A percentile compares a stretch with the other conserved stretches of the same genome.
Evolutionary conservation across 2,113 vertebrate genomes (phyloP).

Genomic region (Spea multiplicata): DNA sequence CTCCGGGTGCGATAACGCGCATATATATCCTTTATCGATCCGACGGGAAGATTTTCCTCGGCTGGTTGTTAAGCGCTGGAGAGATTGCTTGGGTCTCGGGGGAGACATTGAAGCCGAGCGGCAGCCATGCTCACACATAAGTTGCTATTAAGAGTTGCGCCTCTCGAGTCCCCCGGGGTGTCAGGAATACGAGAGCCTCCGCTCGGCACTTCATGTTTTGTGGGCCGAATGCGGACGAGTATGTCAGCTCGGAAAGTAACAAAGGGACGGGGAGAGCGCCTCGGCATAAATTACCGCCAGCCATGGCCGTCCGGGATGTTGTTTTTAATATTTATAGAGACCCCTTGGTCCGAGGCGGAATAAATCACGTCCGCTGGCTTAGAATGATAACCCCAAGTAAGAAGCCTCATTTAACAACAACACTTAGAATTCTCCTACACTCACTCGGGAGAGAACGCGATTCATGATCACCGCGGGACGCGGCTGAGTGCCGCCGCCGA

Average conservation of each 20-base stretch:
- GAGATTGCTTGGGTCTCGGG: constrained; percentile 42
- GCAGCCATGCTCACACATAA: constrained; percentile 43
- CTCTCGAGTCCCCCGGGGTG: constrained; percentile 45
- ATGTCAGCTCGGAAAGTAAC: background rate
- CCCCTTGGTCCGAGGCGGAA: background rate
- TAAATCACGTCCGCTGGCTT: constrained; percentile 25
- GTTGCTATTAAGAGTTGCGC: constrained; percentile 47
- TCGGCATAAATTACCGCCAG: constrained; percentile 24
- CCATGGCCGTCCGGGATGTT: constrained; percentile 4
- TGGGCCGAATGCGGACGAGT: constrained; percentile 9
- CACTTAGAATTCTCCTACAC: too few species aligned
- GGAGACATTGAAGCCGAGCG: constrained; percentile 53
- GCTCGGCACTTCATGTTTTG: constrained; percentile 26
- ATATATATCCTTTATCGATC: constrained; percentile 58
- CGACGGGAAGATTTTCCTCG: constrained; percentile 47
- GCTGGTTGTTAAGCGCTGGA: constrained; percentile 39
- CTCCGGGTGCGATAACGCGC: constrained; percentile 49
- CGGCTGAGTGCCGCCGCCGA: too few species aligned
- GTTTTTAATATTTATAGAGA: constrained; percentile 32
- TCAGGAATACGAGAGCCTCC: constrained; percentile 7
- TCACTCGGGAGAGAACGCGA: too few species aligned
- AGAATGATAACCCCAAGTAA: constrained; percentile 29
- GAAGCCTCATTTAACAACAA: constrained; percentile 12
- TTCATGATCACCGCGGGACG: too few species aligned
- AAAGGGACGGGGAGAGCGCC: background rate